Evolutionary conservation across 1,140 invertebrate genomes (phyloP).

Genomic region (Sitodiplosis mosellana): DNA sequence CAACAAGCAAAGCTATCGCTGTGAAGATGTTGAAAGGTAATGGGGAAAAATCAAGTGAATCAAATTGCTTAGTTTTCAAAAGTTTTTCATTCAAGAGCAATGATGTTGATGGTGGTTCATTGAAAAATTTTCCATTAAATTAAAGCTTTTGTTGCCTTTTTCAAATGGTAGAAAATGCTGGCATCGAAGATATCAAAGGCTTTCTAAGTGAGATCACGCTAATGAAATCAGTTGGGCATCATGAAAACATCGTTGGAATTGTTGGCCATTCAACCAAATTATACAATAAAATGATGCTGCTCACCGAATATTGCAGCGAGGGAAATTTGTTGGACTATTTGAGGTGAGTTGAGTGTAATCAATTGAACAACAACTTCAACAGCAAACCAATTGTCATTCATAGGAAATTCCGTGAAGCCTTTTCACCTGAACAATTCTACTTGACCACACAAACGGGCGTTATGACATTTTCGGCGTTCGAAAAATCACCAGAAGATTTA

Average conservation of each 20-base stretch:
- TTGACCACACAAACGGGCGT: no score
- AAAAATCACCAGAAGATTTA: no score
- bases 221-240: conserved; percentile 49
- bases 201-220: conserved; percentile 56
- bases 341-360: conserved; percentile 25
- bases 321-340: conserved; percentile 53
- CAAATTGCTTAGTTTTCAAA: no score
- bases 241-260: conserved; percentile 55
- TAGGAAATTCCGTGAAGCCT: no score
- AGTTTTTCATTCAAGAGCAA: no score
- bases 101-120: no score
- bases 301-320: conserved; percentile 58
- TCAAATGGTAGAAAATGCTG: conserved; percentile 31
- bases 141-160: no score
- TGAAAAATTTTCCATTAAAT: no score
- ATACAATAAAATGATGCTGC: conserved; percentile 32
- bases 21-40: conserved; percentile 65
- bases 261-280: conserved; percentile 43
- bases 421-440: no score
- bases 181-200: conserved; percentile 39
- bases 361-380: no score
- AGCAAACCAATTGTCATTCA: no score
- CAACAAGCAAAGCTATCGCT: conserved; percentile 36
- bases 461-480: no score
- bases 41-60: neutral